Evolutionary conservation across 2,113 vertebrate species (phyloP).

Genomic region (Pristiophorus japonicus): DNA sequence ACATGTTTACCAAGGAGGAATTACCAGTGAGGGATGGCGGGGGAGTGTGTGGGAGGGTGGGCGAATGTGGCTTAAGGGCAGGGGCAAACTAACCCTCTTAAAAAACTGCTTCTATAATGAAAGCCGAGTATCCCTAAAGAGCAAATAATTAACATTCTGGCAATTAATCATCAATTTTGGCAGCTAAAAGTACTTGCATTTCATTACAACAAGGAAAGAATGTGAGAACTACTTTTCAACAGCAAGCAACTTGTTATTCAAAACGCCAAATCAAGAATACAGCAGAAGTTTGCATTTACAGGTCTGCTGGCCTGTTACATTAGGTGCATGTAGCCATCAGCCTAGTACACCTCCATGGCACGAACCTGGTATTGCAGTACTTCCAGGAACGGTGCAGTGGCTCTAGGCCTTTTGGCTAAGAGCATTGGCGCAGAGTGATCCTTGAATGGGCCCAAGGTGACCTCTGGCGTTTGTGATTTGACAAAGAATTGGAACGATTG

Average conservation of each 20-base stretch:
- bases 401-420: too few relatives aligned
- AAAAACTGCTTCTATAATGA: neutral
- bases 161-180: neutral
- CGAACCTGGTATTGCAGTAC: too few relatives aligned
- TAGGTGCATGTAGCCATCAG: neutral
- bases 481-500: too few relatives aligned
- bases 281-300: neutral
- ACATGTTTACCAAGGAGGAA: neutral
- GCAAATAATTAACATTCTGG: neutral
- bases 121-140: neutral
- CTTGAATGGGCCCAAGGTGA: too few relatives aligned
- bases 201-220: neutral
- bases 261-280: neutral
- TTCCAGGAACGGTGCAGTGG: too few relatives aligned
- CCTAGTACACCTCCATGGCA: too few relatives aligned
- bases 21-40: neutral
- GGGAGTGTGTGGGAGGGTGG: neutral
- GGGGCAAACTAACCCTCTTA: neutral
- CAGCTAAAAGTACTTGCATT: neutral
- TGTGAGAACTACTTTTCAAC: neutral
- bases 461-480: too few relatives aligned
- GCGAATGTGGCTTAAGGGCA: neutral
- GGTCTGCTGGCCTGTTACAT: neutral
- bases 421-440: too few relatives aligned
- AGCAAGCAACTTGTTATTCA: neutral